Evolutionary conservation across 2,888 invertebrate genomes (phyloP), one percentile per base, ranked within the genome.

Genomic region (Agrochola litura): DNA sequence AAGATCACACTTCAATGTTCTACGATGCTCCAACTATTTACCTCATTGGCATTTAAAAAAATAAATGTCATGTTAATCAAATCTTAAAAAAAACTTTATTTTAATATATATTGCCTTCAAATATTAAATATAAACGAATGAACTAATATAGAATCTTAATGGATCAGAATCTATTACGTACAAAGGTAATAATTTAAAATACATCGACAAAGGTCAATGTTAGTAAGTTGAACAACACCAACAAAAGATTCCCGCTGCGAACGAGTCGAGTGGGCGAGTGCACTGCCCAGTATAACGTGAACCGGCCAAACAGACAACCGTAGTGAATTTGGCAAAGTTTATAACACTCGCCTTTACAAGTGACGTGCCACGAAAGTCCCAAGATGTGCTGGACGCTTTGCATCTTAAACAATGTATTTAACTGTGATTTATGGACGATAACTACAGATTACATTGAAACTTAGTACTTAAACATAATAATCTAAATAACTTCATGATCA

Each of bases 161-260:
- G 43, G 58, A 43, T 63, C 30, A 52, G 60, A 75, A 85, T 77
- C 37, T 76, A 61, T 77, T 66, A 54, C 3, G 25, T 64, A 67
- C 60, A 61, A 73, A 58, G 58, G 52, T 63, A 58, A 60, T 79
- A 16, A 82, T 68, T 65, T 65, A 63, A 65, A 54, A 64, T 68
- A 63, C 60, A 49, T 76, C 77, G 49, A 65, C 61, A 71, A 78
- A 81, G 76, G 79, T 84, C 77, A 77, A 70, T 81, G 78, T 70
- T 74, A 83, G 71, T 68, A 56, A 69, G 61, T 76, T 73, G 56
- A 76, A 78, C 78, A 86, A 79, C 79, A 82, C 22, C 61, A 65
- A 85, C 73, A 73, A 76, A 49, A 67, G 64, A 46, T 60, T 49
- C 74, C 77, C 69, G 69, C 74, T 30, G 86, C 58, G 77, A 52